Base-by-base conservation (phyloP, 2,113 vertebrate species). In the Perca schrenkii region DNA sequence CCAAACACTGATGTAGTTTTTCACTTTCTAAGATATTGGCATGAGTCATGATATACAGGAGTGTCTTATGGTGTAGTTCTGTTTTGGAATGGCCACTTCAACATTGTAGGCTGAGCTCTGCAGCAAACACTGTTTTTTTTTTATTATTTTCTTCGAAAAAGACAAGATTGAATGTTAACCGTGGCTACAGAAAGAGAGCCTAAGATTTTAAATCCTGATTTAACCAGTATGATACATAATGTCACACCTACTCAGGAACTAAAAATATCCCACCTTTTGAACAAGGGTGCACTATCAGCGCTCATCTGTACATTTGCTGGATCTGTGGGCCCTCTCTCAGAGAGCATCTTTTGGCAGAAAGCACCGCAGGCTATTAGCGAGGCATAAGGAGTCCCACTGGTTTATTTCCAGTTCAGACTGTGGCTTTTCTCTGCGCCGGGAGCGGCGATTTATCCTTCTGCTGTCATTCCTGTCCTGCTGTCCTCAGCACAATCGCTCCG, bases 391-490 rank as follows among this genome's bases (percentile, higher is more conserved):
- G 85, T 87, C 91, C 92, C 87, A 82, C 86, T 83, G 90, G 90
- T 89, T 89, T 78, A 63, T 87, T 88, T 91, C 92, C 90, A 86
- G 84, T 89, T 88, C 84, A 82, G 84, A 57, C 72, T 82, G 87
- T 86, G 86, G 84, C 76, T 73, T 83, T 85, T 79, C 76, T 89
- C 82, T 56, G 82, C 8, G 13, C 89, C 69, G 74, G 80, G 68
- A 85, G 89, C 21, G 25, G 81, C 86, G 78, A 95, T 94, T 93
- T 87, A 93, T 94, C 91, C 87, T 85, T 78, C 78, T 68, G 64
- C 88, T 78, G 85, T 89, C 74, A 60, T 14, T 85, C 74, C 84
- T 36, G 77, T 86, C 89, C 92, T 92, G 92, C 93, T 91, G 88
- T 90, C 88, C 88, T 94, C 92, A 91, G 92, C 93, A 93, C 85